Evolutionary conservation across 2,797 vertebrate genomes (phyloP).

Genomic region (Zalophus californianus): DNA sequence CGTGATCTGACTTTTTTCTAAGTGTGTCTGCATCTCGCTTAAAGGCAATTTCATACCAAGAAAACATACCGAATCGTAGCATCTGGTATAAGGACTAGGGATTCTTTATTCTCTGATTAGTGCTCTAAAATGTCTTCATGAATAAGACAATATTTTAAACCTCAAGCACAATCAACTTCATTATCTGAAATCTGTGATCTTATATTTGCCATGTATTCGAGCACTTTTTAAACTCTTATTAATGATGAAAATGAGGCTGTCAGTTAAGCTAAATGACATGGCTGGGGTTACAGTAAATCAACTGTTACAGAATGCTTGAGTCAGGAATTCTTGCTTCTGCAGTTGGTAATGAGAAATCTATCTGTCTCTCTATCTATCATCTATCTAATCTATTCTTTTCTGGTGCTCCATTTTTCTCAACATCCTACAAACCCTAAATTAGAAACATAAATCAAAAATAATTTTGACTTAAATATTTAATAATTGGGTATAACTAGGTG

Average conservation of each 20-base stretch:
- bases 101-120: conserved; percentile 39
- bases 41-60: conserved; percentile 44
- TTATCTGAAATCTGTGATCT: conserved; percentile 62
- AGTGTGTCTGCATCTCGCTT: background rate
- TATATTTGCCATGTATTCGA: conserved; percentile 24
- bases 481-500: background rate
- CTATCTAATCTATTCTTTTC: background rate
- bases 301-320: background rate
- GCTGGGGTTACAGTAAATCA: background rate
- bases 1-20: background rate
- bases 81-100: conserved; percentile 42
- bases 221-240: conserved; percentile 34
- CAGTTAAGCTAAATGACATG: conserved; percentile 19
- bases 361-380: background rate
- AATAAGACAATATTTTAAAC: conserved; percentile 46
- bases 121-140: conserved; percentile 33
- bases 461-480: conserved; percentile 12
- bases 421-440: background rate
- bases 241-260: conserved; percentile 37
- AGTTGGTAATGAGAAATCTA: background rate
- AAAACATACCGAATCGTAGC: background rate
- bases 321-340: conserved; percentile 12
- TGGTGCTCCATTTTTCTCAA: background rate
- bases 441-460: background rate
- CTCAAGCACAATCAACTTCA: conserved; percentile 25